Base-by-base conservation (phyloP, 2,888 invertebrate genomes). In the Cerceris ruficornis region DNA sequence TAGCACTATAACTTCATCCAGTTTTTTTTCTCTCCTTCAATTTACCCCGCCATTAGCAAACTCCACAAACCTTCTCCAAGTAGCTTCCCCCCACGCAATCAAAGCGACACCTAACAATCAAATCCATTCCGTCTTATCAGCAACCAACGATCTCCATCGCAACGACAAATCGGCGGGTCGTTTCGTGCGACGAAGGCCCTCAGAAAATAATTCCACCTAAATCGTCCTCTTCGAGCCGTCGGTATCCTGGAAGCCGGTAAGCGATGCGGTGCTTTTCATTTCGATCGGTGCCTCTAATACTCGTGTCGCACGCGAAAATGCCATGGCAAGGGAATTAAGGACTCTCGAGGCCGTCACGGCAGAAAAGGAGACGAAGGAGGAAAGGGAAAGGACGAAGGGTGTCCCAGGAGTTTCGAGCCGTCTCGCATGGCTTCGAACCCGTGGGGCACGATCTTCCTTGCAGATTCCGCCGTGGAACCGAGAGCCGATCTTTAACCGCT, bases 301-400 rank as follows among this genome's bases (percentile, higher is more conserved):
- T 78, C 85, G 77, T 81, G 81, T 81, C 86, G 86, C 85, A 86
- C 85, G 85, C 85, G 85, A 86, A 86, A 86, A 86, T 78, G 84
- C 75, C 79, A 79, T 65, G 80, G 68, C 82, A 60, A 75, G 82
- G 79, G 84, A 86, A 86, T 86, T 84, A 86, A 84, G 85, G 84
- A 73, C 82, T 70, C 85, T 86, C 85, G 77, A 84, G 76, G 62
- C 69, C 69, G 85, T 86, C 84, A 86, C 82, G 84, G 61, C 28
- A 75, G 71, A 61, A 68, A 77, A 75, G 67, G 66, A 68, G 59
- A 55, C 46, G 60, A 68, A 60, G 69, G 68, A 77, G 73, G 59
- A 70, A 68, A 64, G 42, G 9, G 54, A 43, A 17, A 52, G 69
- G 69, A 72, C 69, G 43, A 52, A 60, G 64, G 71, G 55, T 55